Evolutionary conservation across 1,140 invertebrate genomes (phyloP).

Genomic region (Drosophila bifasciata): DNA sequence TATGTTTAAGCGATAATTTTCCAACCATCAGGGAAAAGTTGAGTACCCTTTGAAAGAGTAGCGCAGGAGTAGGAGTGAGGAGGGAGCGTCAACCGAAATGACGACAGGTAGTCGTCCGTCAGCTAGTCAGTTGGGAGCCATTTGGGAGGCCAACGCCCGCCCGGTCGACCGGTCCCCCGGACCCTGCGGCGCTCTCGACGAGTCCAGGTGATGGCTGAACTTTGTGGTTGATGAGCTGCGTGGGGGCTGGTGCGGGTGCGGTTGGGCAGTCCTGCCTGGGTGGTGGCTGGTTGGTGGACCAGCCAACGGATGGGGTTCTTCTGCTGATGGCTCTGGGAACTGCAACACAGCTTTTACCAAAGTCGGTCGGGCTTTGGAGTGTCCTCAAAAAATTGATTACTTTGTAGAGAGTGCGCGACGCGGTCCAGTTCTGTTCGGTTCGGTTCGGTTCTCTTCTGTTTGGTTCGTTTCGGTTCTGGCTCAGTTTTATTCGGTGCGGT

Average conservation of each 20-base stretch:
- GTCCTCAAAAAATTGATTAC: conserved; percentile 76
- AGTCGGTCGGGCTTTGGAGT: conserved; percentile 51
- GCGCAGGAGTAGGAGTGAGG: conserved; percentile 16
- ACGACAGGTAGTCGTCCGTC: conserved; percentile 64
- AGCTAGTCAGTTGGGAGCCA: conserved; percentile 57
- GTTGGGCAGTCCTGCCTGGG: conserved; percentile 1
- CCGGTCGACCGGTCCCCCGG: conserved; percentile 1
- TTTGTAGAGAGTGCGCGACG: conserved; percentile 62
- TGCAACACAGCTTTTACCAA: conserved; percentile 60
- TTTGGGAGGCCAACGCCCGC: conserved; percentile 52
- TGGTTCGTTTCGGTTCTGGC: conserved; percentile 40
- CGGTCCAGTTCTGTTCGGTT: conserved; percentile 45
- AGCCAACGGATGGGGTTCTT: conserved; percentile 4
- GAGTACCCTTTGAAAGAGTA: background rate
- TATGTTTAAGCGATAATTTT: no score
- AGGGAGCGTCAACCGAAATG: conserved; percentile 38
- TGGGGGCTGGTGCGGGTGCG: conserved; percentile 5
- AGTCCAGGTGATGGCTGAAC: conserved; percentile 73
- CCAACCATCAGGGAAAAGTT: no score
- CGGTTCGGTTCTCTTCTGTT: conserved; percentile 19
- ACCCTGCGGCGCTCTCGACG: conserved; percentile 38
- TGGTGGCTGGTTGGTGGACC: background rate
- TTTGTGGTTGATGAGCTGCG: conserved; percentile 51
- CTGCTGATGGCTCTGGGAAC: conserved; percentile 30
- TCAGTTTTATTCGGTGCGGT: conserved; percentile 24